These are phyloP conservation scores for Hyphantria cunea DNA, from an alignment of 1,140 invertebrate genomes.

Conservation along the genomic window DNA sequence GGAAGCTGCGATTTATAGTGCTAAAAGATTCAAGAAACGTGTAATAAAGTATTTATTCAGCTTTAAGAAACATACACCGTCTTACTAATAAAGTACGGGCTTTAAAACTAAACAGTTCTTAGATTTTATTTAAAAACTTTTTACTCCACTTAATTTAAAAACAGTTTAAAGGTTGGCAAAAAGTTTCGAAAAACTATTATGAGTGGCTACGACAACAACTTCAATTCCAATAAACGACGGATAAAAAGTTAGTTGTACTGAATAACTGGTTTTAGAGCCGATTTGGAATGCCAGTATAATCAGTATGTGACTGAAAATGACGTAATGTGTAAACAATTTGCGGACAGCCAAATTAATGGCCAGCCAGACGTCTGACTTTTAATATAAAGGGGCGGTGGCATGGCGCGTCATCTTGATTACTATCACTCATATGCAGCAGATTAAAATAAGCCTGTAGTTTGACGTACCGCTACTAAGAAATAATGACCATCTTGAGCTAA, in stretches of 20 bases:
- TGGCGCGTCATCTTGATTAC: slow-evolving; percentile 10
- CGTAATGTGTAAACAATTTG: slow-evolving; percentile 9
- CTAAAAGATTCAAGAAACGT: not conserved
- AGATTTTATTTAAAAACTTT: no score
- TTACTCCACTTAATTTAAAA: no score
- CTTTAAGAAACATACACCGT: slow-evolving; percentile 3
- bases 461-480: not conserved
- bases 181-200: not conserved
- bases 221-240: slow-evolving; percentile 6
- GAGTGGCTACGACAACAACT: not conserved
- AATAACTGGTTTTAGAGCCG: slow-evolving; percentile 11
- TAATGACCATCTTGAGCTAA: not conserved
- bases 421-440: slow-evolving; percentile 14
- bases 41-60: slow-evolving; percentile 1
- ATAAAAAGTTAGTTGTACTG: slow-evolving; percentile 26
- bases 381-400: slow-evolving; percentile 7
- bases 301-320: slow-evolving; percentile 6
- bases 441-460: slow-evolving; percentile 14
- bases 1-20: slow-evolving; percentile 6
- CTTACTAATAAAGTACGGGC: not conserved
- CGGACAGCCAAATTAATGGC: slow-evolving; percentile 16
- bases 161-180: no score
- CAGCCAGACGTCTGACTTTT: slow-evolving; percentile 15
- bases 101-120: no score
- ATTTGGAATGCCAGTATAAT: slow-evolving; percentile 14